A percentile compares a stretch with the other conserved stretches of the same genome.
phyloP scores from a whole-genome alignment of 2,888 invertebrate species.

The Pasiphila rectangulata region DNA sequence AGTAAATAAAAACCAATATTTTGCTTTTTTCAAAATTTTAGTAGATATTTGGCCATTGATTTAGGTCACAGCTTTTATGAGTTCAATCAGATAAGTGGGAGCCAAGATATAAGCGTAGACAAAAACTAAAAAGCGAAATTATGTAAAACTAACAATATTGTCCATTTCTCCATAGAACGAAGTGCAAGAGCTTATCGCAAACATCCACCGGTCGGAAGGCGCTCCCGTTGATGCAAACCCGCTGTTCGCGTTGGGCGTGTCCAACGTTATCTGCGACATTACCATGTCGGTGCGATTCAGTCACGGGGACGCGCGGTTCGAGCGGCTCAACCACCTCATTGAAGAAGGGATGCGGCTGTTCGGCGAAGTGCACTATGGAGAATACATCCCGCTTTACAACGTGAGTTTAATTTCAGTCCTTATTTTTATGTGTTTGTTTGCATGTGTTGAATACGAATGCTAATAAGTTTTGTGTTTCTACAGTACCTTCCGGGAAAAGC shows the following conservation, averaged over 20 bases:
- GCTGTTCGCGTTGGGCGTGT: conserved; percentile 89
- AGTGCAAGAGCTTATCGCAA: conserved; percentile 86
- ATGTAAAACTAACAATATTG: conserved; percentile 1
- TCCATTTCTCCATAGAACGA: conserved; percentile 80
- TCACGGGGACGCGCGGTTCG: conserved; percentile 88
- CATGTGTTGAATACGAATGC: too few species aligned
- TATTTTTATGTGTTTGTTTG: too few species aligned
- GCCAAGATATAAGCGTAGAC: too few species aligned
- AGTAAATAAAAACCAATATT: too few species aligned
- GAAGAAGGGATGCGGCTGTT: conserved; percentile 95
- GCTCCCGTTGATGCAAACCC: conserved; percentile 87
- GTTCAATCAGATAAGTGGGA: too few species aligned
- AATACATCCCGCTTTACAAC: conserved; percentile 90
- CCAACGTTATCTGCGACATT: conserved; percentile 94
- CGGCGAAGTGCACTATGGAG: conserved; percentile 89
- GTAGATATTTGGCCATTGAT: too few species aligned
- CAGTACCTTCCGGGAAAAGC: conserved; percentile 83
- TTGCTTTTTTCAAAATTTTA: too few species aligned
- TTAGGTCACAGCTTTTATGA: too few species aligned
- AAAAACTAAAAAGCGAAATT: too few species aligned
- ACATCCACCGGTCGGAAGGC: conserved; percentile 83
- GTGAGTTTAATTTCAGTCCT: too few species aligned
- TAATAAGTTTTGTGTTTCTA: conserved; percentile 28
- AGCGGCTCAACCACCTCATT: conserved; percentile 90
- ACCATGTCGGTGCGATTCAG: conserved; percentile 94